These are phyloP conservation scores for Planococcus citri DNA, from an alignment of 1,140 invertebrate genomes.

Conservation along the genomic window DNA sequence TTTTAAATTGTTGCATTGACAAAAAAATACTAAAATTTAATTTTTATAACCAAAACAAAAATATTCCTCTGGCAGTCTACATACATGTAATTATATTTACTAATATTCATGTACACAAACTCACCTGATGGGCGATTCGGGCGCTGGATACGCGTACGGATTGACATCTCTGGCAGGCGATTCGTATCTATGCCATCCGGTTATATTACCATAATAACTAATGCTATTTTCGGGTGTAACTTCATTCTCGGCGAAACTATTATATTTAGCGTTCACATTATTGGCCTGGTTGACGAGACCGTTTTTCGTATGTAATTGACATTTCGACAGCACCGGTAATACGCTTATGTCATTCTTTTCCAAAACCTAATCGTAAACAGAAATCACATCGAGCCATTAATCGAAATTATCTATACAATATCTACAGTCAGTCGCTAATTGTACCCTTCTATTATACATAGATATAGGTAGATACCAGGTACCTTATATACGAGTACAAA, in stretches of 20 bases:
- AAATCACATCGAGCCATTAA: not conserved
- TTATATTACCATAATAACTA: not conserved
- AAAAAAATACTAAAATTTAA: no score
- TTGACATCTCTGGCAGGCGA: not conserved
- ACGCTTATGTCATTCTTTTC: not conserved
- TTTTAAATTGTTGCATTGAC: no score
- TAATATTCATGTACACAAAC: no score
- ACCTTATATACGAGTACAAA: no score
- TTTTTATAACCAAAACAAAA: no score
- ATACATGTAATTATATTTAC: no score
- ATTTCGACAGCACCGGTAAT: constrained; percentile 2
- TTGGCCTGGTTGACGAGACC: not conserved
- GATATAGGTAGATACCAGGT: no score
- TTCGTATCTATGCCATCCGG: not conserved
- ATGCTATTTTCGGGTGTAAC: not conserved
- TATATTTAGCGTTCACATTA: not conserved
- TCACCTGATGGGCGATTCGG: not conserved
- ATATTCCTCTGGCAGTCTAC: no score
- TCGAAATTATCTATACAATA: no score
- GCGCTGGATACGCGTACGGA: not conserved
- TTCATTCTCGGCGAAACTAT: constrained; percentile 2
- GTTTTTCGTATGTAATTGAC: constrained; percentile 7
- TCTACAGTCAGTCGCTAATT: no score
- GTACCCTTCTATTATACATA: no score
- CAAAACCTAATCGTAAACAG: not conserved